Conservation (phyloP, 2,797 vertebrate genomes). For the Cuniculus paca region DNA sequence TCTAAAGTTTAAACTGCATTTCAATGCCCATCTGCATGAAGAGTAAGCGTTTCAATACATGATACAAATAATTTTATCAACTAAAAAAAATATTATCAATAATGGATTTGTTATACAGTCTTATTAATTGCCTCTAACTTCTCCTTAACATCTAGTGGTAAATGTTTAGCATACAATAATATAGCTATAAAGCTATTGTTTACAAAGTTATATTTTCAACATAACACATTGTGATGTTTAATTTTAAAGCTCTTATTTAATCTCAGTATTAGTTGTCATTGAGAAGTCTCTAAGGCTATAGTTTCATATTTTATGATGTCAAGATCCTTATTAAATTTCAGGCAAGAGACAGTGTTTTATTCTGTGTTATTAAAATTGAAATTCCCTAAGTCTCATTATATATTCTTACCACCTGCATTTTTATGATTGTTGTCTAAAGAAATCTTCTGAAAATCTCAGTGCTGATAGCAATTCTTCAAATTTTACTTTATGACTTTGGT, state of each 20-base stretch:
- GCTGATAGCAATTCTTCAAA: constrained; percentile 50
- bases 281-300: constrained; percentile 5
- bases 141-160: neutral
- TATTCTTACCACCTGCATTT: constrained; percentile 66
- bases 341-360: constrained; percentile 44
- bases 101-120: neutral
- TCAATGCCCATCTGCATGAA: neutral
- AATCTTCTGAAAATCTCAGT: constrained; percentile 58
- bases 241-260: constrained; percentile 62
- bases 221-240: constrained; percentile 5
- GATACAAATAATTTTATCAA: neutral
- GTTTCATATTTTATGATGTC: constrained; percentile 63
- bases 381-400: constrained; percentile 66
- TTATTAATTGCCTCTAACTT: constrained; percentile 38
- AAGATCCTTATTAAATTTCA: constrained; percentile 55
- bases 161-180: constrained; percentile 18
- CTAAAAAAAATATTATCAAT: constrained; percentile 29
- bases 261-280: constrained; percentile 38
- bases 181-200: constrained; percentile 51
- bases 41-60: neutral
- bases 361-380: constrained; percentile 67
- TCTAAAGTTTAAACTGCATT: constrained; percentile 32
- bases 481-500: constrained; percentile 36
- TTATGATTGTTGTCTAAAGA: constrained; percentile 68
- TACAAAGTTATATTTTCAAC: constrained; percentile 37